These are phyloP conservation scores for Eupithecia subumbrata DNA, from an alignment of 2,888 invertebrate genomes.

Conservation along the genomic window DNA sequence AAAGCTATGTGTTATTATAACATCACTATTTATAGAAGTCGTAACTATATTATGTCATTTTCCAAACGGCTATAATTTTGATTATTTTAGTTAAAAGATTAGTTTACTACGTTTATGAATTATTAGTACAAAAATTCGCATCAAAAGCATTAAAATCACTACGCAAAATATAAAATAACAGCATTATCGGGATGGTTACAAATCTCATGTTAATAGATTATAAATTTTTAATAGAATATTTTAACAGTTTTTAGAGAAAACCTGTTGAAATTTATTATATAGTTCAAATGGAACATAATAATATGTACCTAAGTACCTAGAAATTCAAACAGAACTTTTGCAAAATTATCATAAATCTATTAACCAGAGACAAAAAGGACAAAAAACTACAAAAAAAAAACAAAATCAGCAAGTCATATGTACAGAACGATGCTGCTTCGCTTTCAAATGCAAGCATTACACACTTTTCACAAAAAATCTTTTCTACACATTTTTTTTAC, in stretches of 20 bases:
- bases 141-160: conserved; percentile 30
- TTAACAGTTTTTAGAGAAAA: not conserved
- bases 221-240: not conserved
- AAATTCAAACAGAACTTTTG: too few species aligned
- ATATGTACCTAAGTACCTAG: too few species aligned
- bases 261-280: not conserved
- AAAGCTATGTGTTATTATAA: not conserved
- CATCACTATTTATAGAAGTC: too few species aligned
- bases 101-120: conserved; percentile 32
- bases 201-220: conserved; percentile 9
- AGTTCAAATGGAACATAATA: not conserved
- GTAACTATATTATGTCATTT: not conserved
- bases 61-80: not conserved
- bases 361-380: conserved; percentile 2
- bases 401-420: conserved; percentile 43
- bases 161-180: conserved; percentile 21
- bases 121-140: conserved; percentile 31
- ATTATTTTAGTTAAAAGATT: conserved; percentile 19
- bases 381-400: conserved; percentile 17
- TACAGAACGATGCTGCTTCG: conserved; percentile 56
- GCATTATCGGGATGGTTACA: conserved; percentile 18
- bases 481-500: not conserved
- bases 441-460: conserved; percentile 38
- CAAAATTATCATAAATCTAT: not conserved
- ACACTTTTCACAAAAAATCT: not conserved